A percentile compares a stretch with the other conserved stretches of the same genome.
phyloP scores from a whole-genome alignment of 2,888 invertebrate genomes.

The Halictus ligatus region DNA sequence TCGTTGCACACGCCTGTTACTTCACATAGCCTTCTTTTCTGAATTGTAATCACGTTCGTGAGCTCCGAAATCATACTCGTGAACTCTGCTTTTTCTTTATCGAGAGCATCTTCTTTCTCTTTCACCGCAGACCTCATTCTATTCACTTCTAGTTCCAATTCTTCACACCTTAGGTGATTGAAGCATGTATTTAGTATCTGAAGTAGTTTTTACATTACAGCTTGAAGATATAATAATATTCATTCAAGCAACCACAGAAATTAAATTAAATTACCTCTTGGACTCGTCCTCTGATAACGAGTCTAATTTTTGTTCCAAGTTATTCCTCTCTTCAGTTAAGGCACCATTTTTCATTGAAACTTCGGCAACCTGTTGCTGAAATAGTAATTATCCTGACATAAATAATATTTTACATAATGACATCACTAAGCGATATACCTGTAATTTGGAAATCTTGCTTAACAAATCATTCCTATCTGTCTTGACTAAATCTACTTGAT shows the following conservation, averaged over 20 bases:
- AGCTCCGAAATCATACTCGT: conserved; percentile 69
- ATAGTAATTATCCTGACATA: conserved; percentile 24
- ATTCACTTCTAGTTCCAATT: conserved; percentile 67
- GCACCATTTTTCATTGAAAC: conserved; percentile 59
- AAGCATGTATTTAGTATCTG: conserved; percentile 52
- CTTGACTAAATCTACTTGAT: conserved; percentile 63
- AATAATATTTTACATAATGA: conserved; percentile 4
- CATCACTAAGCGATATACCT: conserved; percentile 48
- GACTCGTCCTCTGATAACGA: conserved; percentile 64
- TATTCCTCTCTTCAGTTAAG: conserved; percentile 69
- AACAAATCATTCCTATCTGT: conserved; percentile 64
- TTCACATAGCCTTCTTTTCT: conserved; percentile 72
- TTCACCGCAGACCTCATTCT: conserved; percentile 63
- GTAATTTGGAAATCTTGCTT: conserved; percentile 60
- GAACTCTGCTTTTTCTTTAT: conserved; percentile 65
- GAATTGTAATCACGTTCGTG: conserved; percentile 66
- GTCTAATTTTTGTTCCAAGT: conserved; percentile 66
- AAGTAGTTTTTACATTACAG: conserved; percentile 33
- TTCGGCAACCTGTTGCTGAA: conserved; percentile 63
- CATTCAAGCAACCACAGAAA: background rate
- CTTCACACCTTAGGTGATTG: conserved; percentile 64
- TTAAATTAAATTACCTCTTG: conserved; percentile 74
- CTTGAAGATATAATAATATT: conserved; percentile 13
- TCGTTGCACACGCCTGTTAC: conserved; percentile 68
- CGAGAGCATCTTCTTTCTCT: conserved; percentile 69